phyloP scores from a whole-genome alignment of 1,140 invertebrate species.

The Caenorhabditis briggsae region DNA sequence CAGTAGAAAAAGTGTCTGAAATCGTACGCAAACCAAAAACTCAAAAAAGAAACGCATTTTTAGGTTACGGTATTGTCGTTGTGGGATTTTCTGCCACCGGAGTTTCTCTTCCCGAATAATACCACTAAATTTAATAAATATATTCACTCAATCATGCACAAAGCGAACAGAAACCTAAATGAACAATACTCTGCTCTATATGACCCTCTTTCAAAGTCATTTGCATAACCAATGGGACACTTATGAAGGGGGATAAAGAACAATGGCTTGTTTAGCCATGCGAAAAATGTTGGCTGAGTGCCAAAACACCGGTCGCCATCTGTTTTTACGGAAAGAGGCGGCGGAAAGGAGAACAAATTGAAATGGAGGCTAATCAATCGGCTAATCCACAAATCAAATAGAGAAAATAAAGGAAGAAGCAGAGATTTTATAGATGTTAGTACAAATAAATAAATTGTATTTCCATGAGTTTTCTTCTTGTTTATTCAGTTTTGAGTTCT shows the following conservation, averaged over 20 bases:
- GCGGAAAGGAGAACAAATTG: background rate
- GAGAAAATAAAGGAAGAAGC: background rate
- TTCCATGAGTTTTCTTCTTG: background rate
- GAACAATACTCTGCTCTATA: background rate
- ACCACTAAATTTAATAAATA: background rate
- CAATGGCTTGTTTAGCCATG: constrained; percentile 40
- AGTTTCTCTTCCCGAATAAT: too few relatives aligned
- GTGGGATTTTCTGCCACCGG: too few relatives aligned
- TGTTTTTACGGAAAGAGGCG: constrained; percentile 38
- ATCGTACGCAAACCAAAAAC: too few relatives aligned
- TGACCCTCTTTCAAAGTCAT: constrained; percentile 4
- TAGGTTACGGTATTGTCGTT: too few relatives aligned
- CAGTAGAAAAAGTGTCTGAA: too few relatives aligned
- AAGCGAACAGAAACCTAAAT: too few relatives aligned
- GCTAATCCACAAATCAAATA: constrained; percentile 20
- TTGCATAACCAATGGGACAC: constrained; percentile 39
- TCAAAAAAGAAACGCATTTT: too few relatives aligned
- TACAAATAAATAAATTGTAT: background rate
- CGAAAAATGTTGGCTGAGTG: constrained; percentile 16
- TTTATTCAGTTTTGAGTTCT: background rate
- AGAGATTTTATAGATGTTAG: background rate
- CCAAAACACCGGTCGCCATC: constrained; percentile 24
- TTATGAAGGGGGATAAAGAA: constrained; percentile 16
- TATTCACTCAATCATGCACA: too few relatives aligned
- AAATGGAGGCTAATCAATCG: constrained; percentile 52